Evolutionary conservation across 2,113 vertebrate genomes (phyloP), one percentile per base, ranked within the genome.

Genomic region (Herpetotheres cachinnans): DNA sequence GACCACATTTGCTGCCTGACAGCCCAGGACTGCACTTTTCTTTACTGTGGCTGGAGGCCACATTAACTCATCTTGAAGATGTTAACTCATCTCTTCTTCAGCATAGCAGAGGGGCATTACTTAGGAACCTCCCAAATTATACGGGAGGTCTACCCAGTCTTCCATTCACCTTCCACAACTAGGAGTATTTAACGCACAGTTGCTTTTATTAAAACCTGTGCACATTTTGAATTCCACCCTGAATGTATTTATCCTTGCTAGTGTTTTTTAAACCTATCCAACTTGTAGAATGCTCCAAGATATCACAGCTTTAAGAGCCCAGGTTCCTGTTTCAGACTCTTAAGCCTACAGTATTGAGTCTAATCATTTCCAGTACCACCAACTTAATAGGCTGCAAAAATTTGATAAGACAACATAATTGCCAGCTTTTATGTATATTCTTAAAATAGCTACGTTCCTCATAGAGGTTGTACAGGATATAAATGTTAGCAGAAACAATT

Each of bases 321-420:
- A 83, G 80, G 55, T 73, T 94, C 65, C 70, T 52, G 63, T 84
- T 90, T 84, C 72, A 86, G 44, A 27, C 76, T 84, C 54, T 89
- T 47, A 2, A 89, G 88, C 86, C 83, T 90, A 34, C 88, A 79
- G 62, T 87, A 87, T 76, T 86, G 89, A 94, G 94, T 80, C 74
- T 97, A 91, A 97, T 96, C 67, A 50, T 95, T 97, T 97, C 93
- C 94, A 93, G 21, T 92, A 92, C 96, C 96, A 90, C 66, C 93
- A 94, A 98, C 93, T 96, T 98, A 97, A 98, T 97, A 97, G 88
- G 94, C 97, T 98, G 96, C 10, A 93, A 97, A 98, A 97, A 97
- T 89, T 97, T 98, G 97, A 96, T 97, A 98, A 98, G 97, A 98
- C 97, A 97, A 95, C 89, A 95, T 97, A 98, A 98, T 97, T 98